Base-by-base conservation (phyloP, 2,888 invertebrate genomes). In the Oasisia sp. region DNA sequence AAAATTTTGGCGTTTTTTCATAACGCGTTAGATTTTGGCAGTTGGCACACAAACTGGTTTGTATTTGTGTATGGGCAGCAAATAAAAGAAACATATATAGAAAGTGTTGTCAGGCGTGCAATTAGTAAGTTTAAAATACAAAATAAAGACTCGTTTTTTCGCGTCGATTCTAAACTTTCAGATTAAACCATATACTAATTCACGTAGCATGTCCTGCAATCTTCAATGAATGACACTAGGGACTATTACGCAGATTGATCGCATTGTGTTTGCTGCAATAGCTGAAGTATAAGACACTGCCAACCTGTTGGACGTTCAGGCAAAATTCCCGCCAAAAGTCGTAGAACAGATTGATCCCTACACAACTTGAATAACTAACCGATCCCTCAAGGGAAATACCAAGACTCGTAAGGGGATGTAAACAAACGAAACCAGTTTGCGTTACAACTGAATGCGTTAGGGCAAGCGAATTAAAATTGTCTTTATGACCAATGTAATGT, bases 401-500 rank as follows among this genome's bases (percentile, higher is more conserved):
- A 74, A 74, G 27, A 74, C 74, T 74, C 74, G 74, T 74, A 74
- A 74, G 74, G 74, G n/a, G 74, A 74, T 27, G 74, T 74, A 74
- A 74, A 74, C 74, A 74, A 74, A 74, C 27, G 19, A n/a, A 74
- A 74, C 74, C 74, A 74, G 19, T 74, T 19, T 74, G 74, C 74
- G 27, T 19, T 74, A 74, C 27, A 27, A 27, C 74, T 74, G n/a
- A 74, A 74, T 74, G 74, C 74, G 74, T n/a, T 74, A 74, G 27
- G n/a, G 27, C 0, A 74, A 74, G 19, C 27, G 74, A 74, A 7
- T 74, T 27, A n/a, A 74, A 7, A 74, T 19, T 74, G 74, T 74
- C 19, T 74, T 74, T n/a, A 19, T 27, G 74, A n/a, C 74, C 74
- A 74, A 19, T 74, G 74, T 74, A 27, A 19, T 74, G 27, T 74